These are phyloP conservation scores for Miniopterus natalensis DNA, from an alignment of 2,113 vertebrate species.

Conservation along the genomic window DNA sequence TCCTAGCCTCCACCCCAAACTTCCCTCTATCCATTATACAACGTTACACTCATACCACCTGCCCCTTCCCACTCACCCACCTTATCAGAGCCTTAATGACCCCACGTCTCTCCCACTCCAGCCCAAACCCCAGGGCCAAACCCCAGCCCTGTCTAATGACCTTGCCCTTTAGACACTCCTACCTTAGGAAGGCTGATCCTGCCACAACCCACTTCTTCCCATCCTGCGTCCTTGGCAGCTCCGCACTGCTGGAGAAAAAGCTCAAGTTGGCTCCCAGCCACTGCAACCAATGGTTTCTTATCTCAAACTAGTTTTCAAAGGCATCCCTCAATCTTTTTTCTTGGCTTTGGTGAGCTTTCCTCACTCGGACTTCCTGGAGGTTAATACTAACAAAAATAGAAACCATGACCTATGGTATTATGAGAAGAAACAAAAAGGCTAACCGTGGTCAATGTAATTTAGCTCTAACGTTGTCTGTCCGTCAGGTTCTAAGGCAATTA, in stretches of 20 bases:
- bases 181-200: background rate
- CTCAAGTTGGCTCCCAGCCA: background rate
- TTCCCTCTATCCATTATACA: background rate
- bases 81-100: background rate
- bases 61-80: background rate
- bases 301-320: background rate
- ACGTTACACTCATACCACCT: background rate
- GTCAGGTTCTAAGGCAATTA: background rate
- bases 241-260: background rate
- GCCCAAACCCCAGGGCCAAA: background rate
- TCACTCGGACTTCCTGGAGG: background rate
- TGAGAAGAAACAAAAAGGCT: background rate
- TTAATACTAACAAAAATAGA: constrained; percentile 7
- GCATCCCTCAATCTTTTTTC: background rate
- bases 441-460: background rate
- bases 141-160: background rate
- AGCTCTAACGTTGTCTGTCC: background rate
- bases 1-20: background rate
- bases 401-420: background rate
- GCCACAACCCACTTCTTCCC: background rate
- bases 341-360: background rate
- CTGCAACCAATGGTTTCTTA: background rate
- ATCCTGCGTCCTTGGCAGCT: background rate
- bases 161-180: background rate
- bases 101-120: background rate